These are phyloP conservation scores for Cliona cf. orientalis DNA, from an alignment of 37 sponge, comb jelly and placozoan genomes.

Conservation along the genomic window DNA sequence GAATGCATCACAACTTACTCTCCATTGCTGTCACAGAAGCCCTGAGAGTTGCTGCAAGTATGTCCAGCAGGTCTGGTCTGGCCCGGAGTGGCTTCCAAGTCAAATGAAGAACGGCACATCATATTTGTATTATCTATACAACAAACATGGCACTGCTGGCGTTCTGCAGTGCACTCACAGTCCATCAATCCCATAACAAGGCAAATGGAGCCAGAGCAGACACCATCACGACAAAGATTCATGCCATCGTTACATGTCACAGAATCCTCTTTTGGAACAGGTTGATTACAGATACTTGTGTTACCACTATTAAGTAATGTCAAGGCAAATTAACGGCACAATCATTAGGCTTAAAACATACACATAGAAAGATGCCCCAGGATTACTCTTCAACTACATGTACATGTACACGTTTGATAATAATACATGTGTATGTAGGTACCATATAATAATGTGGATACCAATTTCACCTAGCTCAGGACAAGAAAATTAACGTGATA, in stretches of 20 bases:
- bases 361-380: too few relatives aligned
- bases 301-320: conserved; percentile 31
- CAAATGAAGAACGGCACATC: conserved; percentile 25
- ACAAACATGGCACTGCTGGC: conserved; percentile 71
- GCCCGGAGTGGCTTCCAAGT: conserved; percentile 1
- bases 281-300: conserved; percentile 27
- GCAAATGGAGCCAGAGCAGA: conserved; percentile 45
- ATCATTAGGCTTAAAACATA: too few relatives aligned
- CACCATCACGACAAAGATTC: conserved; percentile 45
- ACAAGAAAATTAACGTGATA: too few relatives aligned
- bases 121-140: conserved; percentile 20
- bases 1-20: too few relatives aligned
- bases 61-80: conserved; percentile 53
- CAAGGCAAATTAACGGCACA: too few relatives aligned
- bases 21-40: conserved; percentile 76
- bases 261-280: not conserved
- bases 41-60: conserved; percentile 83
- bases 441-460: too few relatives aligned
- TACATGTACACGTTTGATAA: too few relatives aligned
- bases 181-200: conserved; percentile 29
- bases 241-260: conserved; percentile 43
- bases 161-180: conserved; percentile 69
- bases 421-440: too few relatives aligned
- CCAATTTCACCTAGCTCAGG: too few relatives aligned
- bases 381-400: too few relatives aligned